Base-by-base conservation (phyloP, 2,113 vertebrate species). In the Megaleporinus macrocephalus region DNA sequence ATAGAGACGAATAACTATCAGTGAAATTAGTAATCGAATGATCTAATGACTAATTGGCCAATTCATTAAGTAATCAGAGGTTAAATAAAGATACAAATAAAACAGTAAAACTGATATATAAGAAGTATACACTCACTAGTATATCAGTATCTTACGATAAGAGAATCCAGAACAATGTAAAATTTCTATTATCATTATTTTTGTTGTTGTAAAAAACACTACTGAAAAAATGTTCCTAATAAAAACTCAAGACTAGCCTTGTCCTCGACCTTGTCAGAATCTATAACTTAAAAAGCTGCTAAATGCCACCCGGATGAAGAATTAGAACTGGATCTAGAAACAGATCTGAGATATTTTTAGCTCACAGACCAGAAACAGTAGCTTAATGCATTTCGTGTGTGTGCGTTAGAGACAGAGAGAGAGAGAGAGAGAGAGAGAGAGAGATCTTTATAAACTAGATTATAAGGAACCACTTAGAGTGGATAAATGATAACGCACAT, bases 401-500 rank as follows among this genome's bases (percentile, higher is more conserved):
- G 75, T 51, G 15, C 20, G 16, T 24, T 16, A 3, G 13, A 10
- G 36, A 36, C 3, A 36, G 36, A 36, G 36, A 36, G 36, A 36
- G 36, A 36, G 36, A 36, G 36, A 36, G 36, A 36, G 36, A 36
- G 36, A 36, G 36, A 36, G 36, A 36, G 36, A 36, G 36, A 22
- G 36, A 36, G 6, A 36, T 49, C 47, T 49, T 49, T 49, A 49
- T n/a, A 66, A 26, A 18, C 26, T 55, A 69, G 75, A 53, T 79
- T 57, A 51, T 47, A 61, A 69, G 77, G 26, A 29, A n/a, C 70
- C 15, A 81, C 51, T 79, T 82, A 11, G 6, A 68, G 53, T 30
- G 13, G 12, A 26, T 69, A 78, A 78, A 62, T 78, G 36, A 65
- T 33, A 81, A 69, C 70, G 73, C n/a, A 51, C 14, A 69, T 72